phyloP scores from a whole-genome alignment of 2,113 vertebrate species.

The Myodes glareolus region DNA sequence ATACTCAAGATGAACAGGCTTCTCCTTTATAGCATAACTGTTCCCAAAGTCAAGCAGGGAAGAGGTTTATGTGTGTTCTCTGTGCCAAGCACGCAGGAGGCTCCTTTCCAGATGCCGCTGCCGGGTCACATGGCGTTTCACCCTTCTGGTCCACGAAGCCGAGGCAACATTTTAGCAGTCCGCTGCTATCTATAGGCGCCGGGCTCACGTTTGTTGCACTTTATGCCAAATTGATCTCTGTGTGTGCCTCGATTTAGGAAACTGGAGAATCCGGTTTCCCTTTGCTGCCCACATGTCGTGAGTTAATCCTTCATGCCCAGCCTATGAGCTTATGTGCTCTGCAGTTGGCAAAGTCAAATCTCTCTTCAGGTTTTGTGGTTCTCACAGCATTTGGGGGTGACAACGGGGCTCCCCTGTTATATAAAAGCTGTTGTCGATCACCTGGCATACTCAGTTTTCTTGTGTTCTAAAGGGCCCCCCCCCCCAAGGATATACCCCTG shows the following conservation, averaged over 20 bases:
- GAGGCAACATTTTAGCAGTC: constrained; percentile 37
- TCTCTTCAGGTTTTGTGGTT: constrained; percentile 46
- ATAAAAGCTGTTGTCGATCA: background rate
- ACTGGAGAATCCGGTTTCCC: constrained; percentile 32
- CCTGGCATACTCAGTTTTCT: background rate
- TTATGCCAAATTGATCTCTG: constrained; percentile 32
- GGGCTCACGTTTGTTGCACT: background rate
- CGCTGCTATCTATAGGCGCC: background rate
- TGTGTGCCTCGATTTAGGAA: constrained; percentile 57
- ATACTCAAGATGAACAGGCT: background rate
- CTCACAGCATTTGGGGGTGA: background rate
- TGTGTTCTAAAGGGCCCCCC: background rate
- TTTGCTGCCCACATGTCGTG: background rate
- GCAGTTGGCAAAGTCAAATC: constrained; percentile 26
- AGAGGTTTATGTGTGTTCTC: background rate
- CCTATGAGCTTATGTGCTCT: background rate
- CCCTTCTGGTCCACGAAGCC: background rate
- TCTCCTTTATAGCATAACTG: constrained; percentile 38
- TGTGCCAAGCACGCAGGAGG: background rate
- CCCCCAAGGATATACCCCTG: background rate
- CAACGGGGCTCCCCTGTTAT: background rate
- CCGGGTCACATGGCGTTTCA: background rate
- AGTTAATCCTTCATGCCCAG: constrained; percentile 46
- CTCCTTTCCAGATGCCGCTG: background rate
- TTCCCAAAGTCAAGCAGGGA: background rate